Evolutionary conservation across 2,113 vertebrate genomes (phyloP).

Genomic region (Megaleporinus macrocephalus): DNA sequence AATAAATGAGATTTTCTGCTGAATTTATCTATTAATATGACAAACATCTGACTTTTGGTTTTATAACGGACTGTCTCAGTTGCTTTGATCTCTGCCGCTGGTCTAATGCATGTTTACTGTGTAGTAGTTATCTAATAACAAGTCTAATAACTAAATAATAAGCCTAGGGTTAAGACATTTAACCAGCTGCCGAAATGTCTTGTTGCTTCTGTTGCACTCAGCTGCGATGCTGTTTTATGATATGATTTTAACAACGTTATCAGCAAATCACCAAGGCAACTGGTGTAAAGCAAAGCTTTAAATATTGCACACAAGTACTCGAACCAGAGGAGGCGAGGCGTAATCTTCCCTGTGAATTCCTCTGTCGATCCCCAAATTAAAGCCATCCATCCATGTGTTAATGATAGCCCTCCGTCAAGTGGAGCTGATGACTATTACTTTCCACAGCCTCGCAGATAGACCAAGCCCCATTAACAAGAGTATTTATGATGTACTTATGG

Average conservation of each 20-base stretch:
- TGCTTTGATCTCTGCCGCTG: no score
- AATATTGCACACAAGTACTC: slow-evolving; percentile 42
- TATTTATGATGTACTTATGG: slow-evolving; percentile 53
- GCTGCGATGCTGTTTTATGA: neutral
- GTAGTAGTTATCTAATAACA: no score
- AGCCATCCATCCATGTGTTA: slow-evolving; percentile 61
- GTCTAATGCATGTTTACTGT: no score
- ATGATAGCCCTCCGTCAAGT: slow-evolving; percentile 57
- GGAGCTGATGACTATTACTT: slow-evolving; percentile 56
- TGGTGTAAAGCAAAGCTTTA: slow-evolving; percentile 34
- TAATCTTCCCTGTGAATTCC: slow-evolving; percentile 49
- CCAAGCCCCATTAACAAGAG: slow-evolving; percentile 46
- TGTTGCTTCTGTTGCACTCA: neutral
- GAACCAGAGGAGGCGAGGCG: slow-evolving; percentile 30
- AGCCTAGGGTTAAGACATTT: neutral
- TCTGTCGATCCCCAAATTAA: slow-evolving; percentile 55
- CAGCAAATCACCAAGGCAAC: slow-evolving; percentile 23
- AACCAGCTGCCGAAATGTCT: neutral
- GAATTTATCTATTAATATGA: no score
- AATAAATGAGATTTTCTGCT: no score
- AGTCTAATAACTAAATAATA: no score
- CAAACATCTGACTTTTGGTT: no score
- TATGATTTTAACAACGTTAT: slow-evolving; percentile 7
- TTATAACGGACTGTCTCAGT: no score
- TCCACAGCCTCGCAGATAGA: slow-evolving; percentile 44